Percentiles rank a stretch among this genome's conserved stretches.
Conservation (phyloP, 2,797 vertebrate genomes). For the Pipistrellus nathusii region DNA sequence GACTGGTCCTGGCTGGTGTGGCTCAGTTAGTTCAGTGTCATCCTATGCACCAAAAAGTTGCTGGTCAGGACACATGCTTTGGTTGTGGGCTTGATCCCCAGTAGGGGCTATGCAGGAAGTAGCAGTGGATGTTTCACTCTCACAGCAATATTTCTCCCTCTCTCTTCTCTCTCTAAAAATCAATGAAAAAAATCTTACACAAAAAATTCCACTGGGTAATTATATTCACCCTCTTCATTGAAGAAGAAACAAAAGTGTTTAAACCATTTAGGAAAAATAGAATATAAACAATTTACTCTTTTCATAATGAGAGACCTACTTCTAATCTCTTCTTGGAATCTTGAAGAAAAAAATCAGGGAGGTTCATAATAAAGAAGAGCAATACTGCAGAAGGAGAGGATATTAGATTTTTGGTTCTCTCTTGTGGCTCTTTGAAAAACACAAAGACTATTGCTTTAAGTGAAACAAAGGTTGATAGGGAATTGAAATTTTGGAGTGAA, state of each 20-base stretch:
- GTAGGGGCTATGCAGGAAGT: not conserved
- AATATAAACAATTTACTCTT: not conserved
- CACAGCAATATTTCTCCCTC: no score
- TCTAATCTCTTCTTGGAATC: not conserved
- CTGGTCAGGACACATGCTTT: no score
- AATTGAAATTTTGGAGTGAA: not conserved
- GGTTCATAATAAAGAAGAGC: not conserved
- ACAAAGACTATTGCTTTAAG: not conserved
- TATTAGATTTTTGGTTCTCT: not conserved
- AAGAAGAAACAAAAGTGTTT: slow-evolving; percentile 12
- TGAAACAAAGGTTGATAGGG: not conserved
- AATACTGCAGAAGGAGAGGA: not conserved
- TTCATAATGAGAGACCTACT: not conserved
- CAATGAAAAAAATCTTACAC: not conserved
- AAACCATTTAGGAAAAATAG: not conserved
- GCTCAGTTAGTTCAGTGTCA: not conserved
- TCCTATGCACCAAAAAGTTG: not conserved
- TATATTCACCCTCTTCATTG: not conserved
- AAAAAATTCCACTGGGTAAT: not conserved
- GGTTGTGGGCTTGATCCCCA: not conserved
- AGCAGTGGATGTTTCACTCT: not conserved
- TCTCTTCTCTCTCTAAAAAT: not conserved
- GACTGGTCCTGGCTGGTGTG: not conserved
- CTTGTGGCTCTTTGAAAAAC: not conserved
- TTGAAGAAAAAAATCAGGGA: not conserved